Evolutionary conservation across 1,140 invertebrate species (phyloP).

Genomic region (Pentalonia nigronervosa): DNA sequence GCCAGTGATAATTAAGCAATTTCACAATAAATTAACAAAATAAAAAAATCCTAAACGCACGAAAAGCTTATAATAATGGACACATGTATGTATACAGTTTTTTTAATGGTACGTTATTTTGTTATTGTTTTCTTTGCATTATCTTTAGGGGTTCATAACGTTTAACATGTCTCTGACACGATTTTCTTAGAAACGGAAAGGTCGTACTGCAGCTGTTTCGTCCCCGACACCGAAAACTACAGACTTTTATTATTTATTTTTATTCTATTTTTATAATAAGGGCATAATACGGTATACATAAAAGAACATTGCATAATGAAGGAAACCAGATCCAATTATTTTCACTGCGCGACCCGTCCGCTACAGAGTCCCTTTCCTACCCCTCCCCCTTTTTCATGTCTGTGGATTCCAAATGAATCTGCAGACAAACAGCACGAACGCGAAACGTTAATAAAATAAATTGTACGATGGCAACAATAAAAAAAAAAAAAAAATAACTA

Average conservation of each 20-base stretch:
- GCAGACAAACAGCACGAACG: conserved; percentile 34
- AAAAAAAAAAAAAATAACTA: neutral
- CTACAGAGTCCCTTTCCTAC: neutral
- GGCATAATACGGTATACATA: conserved; percentile 29
- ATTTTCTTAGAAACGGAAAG: neutral
- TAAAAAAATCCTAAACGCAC: neutral
- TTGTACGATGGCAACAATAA: neutral
- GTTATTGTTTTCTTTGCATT: neutral
- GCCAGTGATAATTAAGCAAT: neutral
- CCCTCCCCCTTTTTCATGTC: neutral
- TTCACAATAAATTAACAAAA: neutral
- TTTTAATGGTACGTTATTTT: neutral
- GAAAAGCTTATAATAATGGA: neutral
- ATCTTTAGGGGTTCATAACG: neutral
- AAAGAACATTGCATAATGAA: conserved; percentile 47
- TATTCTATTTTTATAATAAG: conserved; percentile 35
- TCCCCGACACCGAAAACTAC: neutral
- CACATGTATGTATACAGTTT: neutral
- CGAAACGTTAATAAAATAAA: conserved; percentile 54
- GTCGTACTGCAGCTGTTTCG: neutral
- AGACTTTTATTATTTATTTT: conserved; percentile 34
- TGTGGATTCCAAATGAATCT: conserved; percentile 29
- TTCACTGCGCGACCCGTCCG: neutral
- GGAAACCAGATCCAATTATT: conserved; percentile 45
- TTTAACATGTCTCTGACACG: neutral